These are phyloP conservation scores for Scaptomyza cyrtandrae DNA, from an alignment of 2,888 invertebrate species.

Conservation along the genomic window DNA sequence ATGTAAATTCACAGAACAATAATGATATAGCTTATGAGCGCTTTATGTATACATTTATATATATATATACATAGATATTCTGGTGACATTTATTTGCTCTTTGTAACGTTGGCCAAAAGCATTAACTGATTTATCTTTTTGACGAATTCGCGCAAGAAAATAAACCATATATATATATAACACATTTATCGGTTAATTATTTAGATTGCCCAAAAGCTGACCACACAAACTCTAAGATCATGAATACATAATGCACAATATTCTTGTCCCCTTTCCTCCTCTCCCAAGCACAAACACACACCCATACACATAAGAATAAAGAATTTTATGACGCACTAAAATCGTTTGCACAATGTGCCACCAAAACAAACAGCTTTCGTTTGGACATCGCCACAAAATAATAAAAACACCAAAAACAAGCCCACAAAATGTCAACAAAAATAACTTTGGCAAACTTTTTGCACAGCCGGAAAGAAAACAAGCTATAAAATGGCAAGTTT, in stretches of 20 bases:
- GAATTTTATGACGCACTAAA: constrained; percentile 70
- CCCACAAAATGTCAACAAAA: constrained; percentile 53
- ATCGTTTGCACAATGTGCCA: constrained; percentile 59
- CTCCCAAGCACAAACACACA: not conserved
- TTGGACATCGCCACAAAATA: constrained; percentile 30
- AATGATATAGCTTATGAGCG: constrained; percentile 76
- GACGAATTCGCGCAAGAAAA: constrained; percentile 50
- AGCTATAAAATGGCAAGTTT: constrained; percentile 58
- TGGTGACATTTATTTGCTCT: constrained; percentile 68
- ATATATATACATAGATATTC: too few species aligned
- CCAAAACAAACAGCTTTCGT: constrained; percentile 50
- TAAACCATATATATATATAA: constrained; percentile 26
- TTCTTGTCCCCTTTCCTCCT: constrained; percentile 6
- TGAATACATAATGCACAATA: constrained; percentile 55
- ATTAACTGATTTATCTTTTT: constrained; percentile 67
- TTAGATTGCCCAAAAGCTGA: constrained; percentile 51
- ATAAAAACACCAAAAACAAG: constrained; percentile 40
- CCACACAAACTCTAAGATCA: constrained; percentile 46
- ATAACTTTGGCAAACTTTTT: constrained; percentile 46
- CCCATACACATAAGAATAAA: constrained; percentile 37
- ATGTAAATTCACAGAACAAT: constrained; percentile 61
- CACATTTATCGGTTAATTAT: constrained; percentile 61
- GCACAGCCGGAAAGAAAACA: constrained; percentile 56
- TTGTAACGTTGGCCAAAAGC: constrained; percentile 37
- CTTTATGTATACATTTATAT: too few species aligned